phyloP scores from a whole-genome alignment of 2,797 vertebrate species.

The Siniperca obscura region DNA sequence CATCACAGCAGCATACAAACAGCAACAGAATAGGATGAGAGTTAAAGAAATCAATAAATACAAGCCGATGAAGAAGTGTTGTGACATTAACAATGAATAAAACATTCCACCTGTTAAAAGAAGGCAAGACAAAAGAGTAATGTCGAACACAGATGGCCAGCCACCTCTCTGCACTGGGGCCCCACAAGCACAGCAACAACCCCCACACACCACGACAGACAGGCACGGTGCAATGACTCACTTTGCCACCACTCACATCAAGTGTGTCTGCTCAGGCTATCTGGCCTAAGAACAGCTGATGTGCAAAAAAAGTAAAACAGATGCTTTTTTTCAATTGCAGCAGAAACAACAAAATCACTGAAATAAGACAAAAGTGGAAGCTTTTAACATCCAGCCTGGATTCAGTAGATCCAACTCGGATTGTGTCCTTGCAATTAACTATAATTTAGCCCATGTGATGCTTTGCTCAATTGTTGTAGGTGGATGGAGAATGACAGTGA shows the following conservation, averaged over 20 bases:
- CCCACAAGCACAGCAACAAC: conserved; percentile 87
- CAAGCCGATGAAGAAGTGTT: conserved; percentile 81
- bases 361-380: conserved; percentile 82
- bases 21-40: conserved; percentile 84
- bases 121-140: conserved; percentile 87
- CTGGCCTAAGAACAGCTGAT: conserved; percentile 99
- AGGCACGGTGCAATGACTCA: conserved; percentile 99
- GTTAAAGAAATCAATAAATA: conserved; percentile 50
- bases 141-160: conserved; percentile 90
- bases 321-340: conserved; percentile 86
- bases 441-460: conserved; percentile 46
- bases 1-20: conserved; percentile 85
- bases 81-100: conserved; percentile 73
- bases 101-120: conserved; percentile 78
- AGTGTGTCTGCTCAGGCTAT: conserved; percentile 99
- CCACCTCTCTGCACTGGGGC: conserved; percentile 89
- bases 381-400: conserved; percentile 80
- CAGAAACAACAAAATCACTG: conserved; percentile 80
- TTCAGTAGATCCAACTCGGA: conserved; percentile 72
- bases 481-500: conserved; percentile 43
- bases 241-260: conserved; percentile 99
- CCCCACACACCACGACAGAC: conserved; percentile 81
- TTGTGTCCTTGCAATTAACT: conserved; percentile 63
- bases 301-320: conserved; percentile 96
- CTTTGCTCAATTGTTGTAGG: conserved; percentile 35